Evolutionary conservation across 2,888 invertebrate genomes (phyloP).

Genomic region (Trisateles emortualis): DNA sequence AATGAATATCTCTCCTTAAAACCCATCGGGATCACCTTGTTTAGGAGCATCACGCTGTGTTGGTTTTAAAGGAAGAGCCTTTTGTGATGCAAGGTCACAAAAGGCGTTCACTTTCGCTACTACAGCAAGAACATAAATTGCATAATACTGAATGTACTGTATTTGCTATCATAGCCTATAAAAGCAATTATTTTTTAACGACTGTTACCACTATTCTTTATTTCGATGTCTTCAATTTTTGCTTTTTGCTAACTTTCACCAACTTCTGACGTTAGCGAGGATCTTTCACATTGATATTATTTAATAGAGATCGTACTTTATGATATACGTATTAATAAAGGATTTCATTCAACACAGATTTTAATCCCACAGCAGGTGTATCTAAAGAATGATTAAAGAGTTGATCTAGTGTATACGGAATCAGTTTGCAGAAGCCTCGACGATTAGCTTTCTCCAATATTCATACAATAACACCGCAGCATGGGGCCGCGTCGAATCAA

Average conservation of each 20-base stretch:
- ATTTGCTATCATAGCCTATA: constrained; percentile 50
- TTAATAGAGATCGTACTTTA: constrained; percentile 20
- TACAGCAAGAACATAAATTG: constrained; percentile 56
- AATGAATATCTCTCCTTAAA: constrained; percentile 16
- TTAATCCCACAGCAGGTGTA: constrained; percentile 10
- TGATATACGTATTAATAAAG: not conserved
- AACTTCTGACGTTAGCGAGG: constrained; percentile 24
- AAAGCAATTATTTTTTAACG: constrained; percentile 53
- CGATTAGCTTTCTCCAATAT: constrained; percentile 63
- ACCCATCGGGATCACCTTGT: not conserved
- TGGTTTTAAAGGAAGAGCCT: constrained; percentile 13
- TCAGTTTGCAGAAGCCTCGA: constrained; percentile 48
- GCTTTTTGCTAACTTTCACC: constrained; percentile 31
- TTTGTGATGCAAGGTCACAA: constrained; percentile 66
- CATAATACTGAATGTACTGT: constrained; percentile 34
- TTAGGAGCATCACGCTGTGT: constrained; percentile 23
- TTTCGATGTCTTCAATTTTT: constrained; percentile 38
- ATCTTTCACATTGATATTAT: constrained; percentile 15
- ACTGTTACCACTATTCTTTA: constrained; percentile 42
- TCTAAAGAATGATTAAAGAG: constrained; percentile 17
- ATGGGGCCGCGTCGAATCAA: constrained; percentile 61
- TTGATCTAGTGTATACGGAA: constrained; percentile 42
- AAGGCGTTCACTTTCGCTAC: constrained; percentile 75
- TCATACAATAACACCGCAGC: constrained; percentile 49
- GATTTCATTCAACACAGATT: not conserved